Evolutionary conservation across 2,113 vertebrate genomes (phyloP).

Genomic region (Microcebus tavaratra): DNA sequence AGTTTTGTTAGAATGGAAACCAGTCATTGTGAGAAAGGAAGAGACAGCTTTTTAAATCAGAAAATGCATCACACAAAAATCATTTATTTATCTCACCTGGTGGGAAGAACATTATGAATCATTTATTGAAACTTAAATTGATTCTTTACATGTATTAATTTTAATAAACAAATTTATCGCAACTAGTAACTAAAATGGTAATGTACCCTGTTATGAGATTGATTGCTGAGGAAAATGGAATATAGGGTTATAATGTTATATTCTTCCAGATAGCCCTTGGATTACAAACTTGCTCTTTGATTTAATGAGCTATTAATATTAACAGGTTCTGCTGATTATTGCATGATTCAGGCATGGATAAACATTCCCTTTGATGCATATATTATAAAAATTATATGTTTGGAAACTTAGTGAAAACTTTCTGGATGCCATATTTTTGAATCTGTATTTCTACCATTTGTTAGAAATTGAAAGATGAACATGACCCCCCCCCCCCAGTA

Average conservation of each 20-base stretch:
- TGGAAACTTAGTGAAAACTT: conserved; percentile 56
- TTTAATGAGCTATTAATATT: conserved; percentile 88
- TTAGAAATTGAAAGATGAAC: conserved; percentile 22
- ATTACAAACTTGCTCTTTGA: conserved; percentile 79
- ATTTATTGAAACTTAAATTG: conserved; percentile 84
- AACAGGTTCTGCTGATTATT: conserved; percentile 76
- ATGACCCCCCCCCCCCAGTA: background rate
- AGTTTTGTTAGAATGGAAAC: conserved; percentile 58
- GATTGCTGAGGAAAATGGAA: conserved; percentile 77
- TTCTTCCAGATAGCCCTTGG: conserved; percentile 64
- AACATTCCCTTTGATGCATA: conserved; percentile 60
- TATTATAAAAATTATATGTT: conserved; percentile 55
- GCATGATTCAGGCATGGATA: conserved; percentile 68
- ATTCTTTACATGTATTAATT: conserved; percentile 82
- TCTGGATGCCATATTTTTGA: background rate
- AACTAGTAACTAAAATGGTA: conserved; percentile 78
- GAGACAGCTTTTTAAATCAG: conserved; percentile 68
- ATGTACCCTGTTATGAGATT: conserved; percentile 76
- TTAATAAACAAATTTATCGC: conserved; percentile 81
- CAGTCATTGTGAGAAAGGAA: conserved; percentile 57
- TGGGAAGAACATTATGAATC: conserved; percentile 79
- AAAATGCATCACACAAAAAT: conserved; percentile 77
- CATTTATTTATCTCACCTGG: conserved; percentile 80
- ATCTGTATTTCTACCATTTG: conserved; percentile 24
- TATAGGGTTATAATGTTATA: conserved; percentile 56